Base-by-base conservation (phyloP, 2,113 vertebrate species). In the Montifringilla adamsi region DNA sequence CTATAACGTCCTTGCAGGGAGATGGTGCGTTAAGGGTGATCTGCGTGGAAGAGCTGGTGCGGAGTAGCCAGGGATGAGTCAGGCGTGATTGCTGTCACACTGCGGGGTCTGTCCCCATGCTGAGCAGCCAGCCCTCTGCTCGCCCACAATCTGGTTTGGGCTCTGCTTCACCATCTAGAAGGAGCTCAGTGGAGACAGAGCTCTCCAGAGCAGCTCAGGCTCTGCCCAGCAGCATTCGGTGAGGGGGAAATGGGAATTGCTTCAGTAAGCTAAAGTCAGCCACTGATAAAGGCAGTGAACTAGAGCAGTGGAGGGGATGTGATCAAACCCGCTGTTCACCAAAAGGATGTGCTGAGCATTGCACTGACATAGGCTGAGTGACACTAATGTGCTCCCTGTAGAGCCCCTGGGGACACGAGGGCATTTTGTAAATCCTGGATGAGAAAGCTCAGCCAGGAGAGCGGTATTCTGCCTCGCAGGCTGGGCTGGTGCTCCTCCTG, bases 41-140 rank as follows among this genome's bases (percentile, higher is more conserved):
- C 27, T 62, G 59, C 0, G 3, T 41, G 88, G 74, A 74, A 63
- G n/a, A 20, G 85, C 53, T 56, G 82, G 30, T n/a, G 28, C 66
- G 10, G 82, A 53, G 78, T 9, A 37, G 74, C 14, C 41, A 28
- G 62, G 70, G 62, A 56, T 85, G 93, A 85, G 82, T 75, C 84
- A 84, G 64, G 11, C 18, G 15, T 22, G 56, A 30, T 68, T 84
- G 27, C 67, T 80, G 55, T 74, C 55, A 26, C 53, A 16, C 59
- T 0, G 0, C 1, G 1, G 46, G 74, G 18, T 63, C 60, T 4
- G 5, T 75, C 44, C 62, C 74, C 4, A 0, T 30, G 56, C 90
- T 85, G 85, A 67, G 66, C 60, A 78, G 69, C 27, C 60, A 67
- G 58, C 59, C 88, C 75, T 85, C 44, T 84, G 82, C 67, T 49